These are phyloP conservation scores for Hemibagrus wyckioides DNA, from an alignment of 2,113 vertebrate genomes.

Conservation along the genomic window DNA sequence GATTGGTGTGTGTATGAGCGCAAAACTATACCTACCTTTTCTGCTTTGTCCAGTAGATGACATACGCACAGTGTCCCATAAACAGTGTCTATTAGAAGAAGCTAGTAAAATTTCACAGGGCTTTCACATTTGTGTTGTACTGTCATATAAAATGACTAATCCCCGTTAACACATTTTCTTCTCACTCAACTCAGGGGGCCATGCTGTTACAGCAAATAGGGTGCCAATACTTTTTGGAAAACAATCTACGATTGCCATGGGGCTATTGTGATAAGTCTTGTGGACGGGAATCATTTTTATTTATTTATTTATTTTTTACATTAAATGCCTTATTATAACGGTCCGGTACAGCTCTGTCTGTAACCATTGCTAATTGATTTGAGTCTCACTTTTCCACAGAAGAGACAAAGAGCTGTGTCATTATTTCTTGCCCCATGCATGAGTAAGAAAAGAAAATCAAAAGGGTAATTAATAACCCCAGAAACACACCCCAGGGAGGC, in stretches of 20 bases:
- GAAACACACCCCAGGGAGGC: conserved; percentile 57
- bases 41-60: no score
- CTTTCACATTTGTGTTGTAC: not conserved
- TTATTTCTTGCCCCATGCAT: conserved; percentile 47
- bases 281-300: not conserved
- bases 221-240: not conserved
- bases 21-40: no score
- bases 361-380: not conserved
- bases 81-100: not conserved
- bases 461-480: conserved; percentile 55
- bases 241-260: not conserved
- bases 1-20: no score
- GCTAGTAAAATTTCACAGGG: not conserved
- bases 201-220: not conserved
- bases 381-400: not conserved
- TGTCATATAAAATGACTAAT: not conserved
- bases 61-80: not conserved
- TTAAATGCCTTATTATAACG: not conserved
- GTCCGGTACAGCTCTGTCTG: not conserved
- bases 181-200: not conserved
- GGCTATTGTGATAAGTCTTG: not conserved
- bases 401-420: conserved; percentile 32
- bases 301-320: not conserved
- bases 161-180: not conserved
- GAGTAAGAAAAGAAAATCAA: conserved; percentile 39